These are phyloP conservation scores for Fratercula arctica DNA, from an alignment of 2,797 vertebrate genomes.

Conservation along the genomic window DNA sequence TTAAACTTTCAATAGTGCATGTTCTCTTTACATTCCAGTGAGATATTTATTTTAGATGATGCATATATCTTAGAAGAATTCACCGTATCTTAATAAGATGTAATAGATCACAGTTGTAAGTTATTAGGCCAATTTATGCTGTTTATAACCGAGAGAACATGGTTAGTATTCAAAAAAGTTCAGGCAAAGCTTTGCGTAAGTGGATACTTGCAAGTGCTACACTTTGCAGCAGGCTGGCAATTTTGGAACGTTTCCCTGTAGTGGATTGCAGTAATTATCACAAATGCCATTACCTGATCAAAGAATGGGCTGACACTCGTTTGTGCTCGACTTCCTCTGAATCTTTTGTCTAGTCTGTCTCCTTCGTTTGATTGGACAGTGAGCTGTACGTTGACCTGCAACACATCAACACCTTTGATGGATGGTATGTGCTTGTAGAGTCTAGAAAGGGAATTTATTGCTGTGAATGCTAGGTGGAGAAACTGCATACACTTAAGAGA, in stretches of 20 bases:
- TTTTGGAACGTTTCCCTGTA: constrained; percentile 22
- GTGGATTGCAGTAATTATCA: constrained; percentile 44
- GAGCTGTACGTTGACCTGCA: neutral
- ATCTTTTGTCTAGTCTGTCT: neutral
- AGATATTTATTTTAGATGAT: neutral
- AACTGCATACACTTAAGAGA: neutral
- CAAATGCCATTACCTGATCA: constrained; percentile 53
- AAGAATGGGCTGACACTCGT: neutral
- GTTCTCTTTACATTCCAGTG: neutral
- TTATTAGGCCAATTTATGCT: neutral
- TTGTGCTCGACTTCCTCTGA: neutral
- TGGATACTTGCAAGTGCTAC: neutral
- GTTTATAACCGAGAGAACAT: neutral
- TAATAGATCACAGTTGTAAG: neutral
- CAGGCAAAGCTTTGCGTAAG: neutral
- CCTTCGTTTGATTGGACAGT: neutral
- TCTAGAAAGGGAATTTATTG: neutral
- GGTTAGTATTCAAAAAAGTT: neutral
- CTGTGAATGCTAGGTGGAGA: neutral
- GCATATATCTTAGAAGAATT: neutral
- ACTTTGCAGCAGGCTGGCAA: neutral
- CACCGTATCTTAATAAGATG: neutral
- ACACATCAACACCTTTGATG: neutral
- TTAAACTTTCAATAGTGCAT: neutral
- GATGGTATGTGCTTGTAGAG: neutral